Base-by-base conservation (phyloP, 2,888 invertebrate species). In the Polyommatus icarus region DNA sequence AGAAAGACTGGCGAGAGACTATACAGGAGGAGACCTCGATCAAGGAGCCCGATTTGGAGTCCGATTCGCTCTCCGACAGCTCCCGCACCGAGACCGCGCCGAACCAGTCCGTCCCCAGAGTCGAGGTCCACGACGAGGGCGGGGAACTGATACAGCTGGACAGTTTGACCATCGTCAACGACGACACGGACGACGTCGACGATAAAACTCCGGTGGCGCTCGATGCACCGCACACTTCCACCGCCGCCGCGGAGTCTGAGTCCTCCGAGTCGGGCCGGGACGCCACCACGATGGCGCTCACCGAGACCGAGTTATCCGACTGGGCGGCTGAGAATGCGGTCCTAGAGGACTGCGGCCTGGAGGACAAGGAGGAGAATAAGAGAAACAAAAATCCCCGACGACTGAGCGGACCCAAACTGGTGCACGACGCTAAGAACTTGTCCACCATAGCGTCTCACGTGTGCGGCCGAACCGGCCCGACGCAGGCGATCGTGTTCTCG, bases 251-350 rank as follows among this genome's bases (percentile, higher is more conserved):
- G 1, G 92, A 91, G 50, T 90, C 92, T 0, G 91, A 91, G 78
- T 93, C 93, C 0, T 97, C 97, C 0, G 96, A 96, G 82, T 97
- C 97, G 0, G 95, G 96, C 77, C 95, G 96, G 1, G 97, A 97
- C 82, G 94, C 95, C 1, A 96, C 96, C 0, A 96, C 96, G 0
- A 95, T 96, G 1, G 97, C 96, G 3, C 91, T 97, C 15, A 97
- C 98, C 0, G 98, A 98, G 88, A 98, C 98, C 0, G 98, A 98
- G 86, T 91, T 98, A n/a, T 98, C 97, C 0, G 98, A 98, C 87
- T 98, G 98, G 98, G 97, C 97, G 0, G 95, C 97, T 4, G 98
- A 98, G 84, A 97, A 96, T 81, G 96, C 95, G 67, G 96, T 96
- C 1, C 95, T 97, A 0, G 97, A 97, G 83, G 97, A 97, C 85